These are phyloP conservation scores for Stomorhina lunata DNA, from an alignment of 2,888 invertebrate species.

Conservation along the genomic window DNA sequence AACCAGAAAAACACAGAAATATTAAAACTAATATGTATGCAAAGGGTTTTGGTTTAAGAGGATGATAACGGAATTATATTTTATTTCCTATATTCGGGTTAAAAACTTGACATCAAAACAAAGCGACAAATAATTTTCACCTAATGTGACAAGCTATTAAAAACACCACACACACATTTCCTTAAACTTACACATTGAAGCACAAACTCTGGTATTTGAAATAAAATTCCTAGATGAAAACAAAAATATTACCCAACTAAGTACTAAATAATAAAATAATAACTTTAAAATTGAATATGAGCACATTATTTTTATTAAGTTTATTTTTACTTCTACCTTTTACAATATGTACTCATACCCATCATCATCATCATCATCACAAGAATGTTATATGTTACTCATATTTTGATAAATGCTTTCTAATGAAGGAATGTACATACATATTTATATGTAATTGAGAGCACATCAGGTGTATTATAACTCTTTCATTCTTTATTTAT, in stretches of 20 bases:
- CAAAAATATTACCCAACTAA: too few relatives aligned
- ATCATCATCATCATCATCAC: too few relatives aligned
- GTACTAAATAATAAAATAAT: too few relatives aligned
- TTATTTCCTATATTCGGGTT: neutral
- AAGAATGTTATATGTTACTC: too few relatives aligned
- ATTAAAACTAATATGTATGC: neutral
- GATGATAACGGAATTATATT: neutral
- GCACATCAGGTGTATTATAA: conserved; percentile 15
- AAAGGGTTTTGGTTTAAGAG: neutral
- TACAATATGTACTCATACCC: too few relatives aligned
- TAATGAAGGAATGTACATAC: neutral
- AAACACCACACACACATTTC: neutral
- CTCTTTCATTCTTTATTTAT: conserved; percentile 7
- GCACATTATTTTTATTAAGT: too few relatives aligned
- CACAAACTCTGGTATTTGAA: neutral
- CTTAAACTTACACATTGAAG: neutral
- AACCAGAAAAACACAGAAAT: neutral
- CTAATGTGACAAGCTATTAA: conserved; percentile 32
- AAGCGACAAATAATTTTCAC: conserved; percentile 46
- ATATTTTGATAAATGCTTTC: neutral
- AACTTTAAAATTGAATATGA: too few relatives aligned
- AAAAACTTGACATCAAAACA: conserved; percentile 20
- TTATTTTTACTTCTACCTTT: too few relatives aligned
- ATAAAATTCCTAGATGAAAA: neutral
- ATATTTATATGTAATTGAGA: neutral